Percentiles rank a stretch among this genome's conserved stretches.
Conservation (phyloP, 1,140 invertebrate species). For the Drosophila carrolli region DNA sequence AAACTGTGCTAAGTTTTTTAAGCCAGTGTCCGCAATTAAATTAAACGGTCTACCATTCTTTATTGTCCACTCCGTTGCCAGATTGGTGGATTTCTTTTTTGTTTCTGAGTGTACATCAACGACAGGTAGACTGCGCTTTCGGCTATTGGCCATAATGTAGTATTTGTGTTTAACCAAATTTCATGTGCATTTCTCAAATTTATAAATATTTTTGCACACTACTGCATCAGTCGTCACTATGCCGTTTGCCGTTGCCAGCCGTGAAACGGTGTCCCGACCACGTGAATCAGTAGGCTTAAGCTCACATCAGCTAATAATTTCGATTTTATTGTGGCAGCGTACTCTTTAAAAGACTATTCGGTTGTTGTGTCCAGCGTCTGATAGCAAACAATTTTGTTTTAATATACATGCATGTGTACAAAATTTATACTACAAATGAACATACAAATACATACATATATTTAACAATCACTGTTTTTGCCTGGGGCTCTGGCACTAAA, state of each 20-base stretch:
- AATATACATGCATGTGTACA: neutral
- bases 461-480: neutral
- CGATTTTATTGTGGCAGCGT: neutral
- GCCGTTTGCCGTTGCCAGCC: slow-evolving; percentile 5
- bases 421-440: neutral
- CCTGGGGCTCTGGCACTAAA: no score
- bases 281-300: neutral
- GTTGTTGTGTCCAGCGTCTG: neutral
- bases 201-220: no score
- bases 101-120: no score
- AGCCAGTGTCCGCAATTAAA: no score
- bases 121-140: no score
- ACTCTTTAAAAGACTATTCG: neutral
- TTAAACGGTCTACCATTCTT: no score
- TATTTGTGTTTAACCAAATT: slow-evolving; percentile 1
- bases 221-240: neutral
- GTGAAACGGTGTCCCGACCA: slow-evolving; percentile 2
- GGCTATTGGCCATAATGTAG: neutral
- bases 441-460: neutral
- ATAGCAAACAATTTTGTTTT: neutral
- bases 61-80: no score
- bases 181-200: neutral
- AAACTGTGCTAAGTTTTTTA: no score
- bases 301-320: neutral
- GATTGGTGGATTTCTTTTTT: no score